Percentiles rank a stretch among this genome's conserved stretches.
Evolutionary conservation across 1,140 invertebrate species (phyloP).

Genomic region (Drosophila oshimai): DNA sequence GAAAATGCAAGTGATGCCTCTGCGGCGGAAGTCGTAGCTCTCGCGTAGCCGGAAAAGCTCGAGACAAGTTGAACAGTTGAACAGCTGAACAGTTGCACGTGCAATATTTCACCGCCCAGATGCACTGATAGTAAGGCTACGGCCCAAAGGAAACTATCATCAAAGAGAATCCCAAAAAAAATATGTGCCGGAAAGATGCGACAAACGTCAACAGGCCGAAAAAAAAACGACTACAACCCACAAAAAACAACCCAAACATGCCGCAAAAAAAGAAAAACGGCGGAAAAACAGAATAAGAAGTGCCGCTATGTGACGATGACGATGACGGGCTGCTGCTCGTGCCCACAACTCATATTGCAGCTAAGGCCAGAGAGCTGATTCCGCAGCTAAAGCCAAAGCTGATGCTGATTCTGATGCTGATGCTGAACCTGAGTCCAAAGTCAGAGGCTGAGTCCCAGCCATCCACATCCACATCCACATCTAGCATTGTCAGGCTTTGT

Average conservation of each 20-base stretch:
- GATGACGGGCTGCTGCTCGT: constrained; percentile 28
- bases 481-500: constrained; percentile 72
- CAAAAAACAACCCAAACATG: constrained; percentile 44
- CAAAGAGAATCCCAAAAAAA: constrained; percentile 28
- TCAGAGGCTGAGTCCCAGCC: constrained; percentile 36
- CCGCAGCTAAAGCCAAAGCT: constrained; percentile 12
- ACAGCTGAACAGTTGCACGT: constrained; percentile 44
- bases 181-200: constrained; percentile 53
- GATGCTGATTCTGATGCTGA: background rate
- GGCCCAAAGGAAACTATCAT: constrained; percentile 9
- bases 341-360: constrained; percentile 65
- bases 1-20: constrained; percentile 74
- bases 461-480: constrained; percentile 28
- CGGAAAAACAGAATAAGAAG: constrained; percentile 32
- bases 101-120: constrained; percentile 59
- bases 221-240: constrained; percentile 40
- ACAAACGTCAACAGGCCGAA: constrained; percentile 60
- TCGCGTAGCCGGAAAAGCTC: constrained; percentile 56
- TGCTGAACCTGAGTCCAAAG: constrained; percentile 26
- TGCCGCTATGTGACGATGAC: constrained; percentile 67
- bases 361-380: constrained; percentile 17
- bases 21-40: constrained; percentile 71
- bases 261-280: constrained; percentile 6
- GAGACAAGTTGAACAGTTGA: constrained; percentile 57
- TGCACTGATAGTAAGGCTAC: constrained; percentile 48